phyloP scores from a whole-genome alignment of 2,113 vertebrate genomes.

The Acanthisitta chloris region DNA sequence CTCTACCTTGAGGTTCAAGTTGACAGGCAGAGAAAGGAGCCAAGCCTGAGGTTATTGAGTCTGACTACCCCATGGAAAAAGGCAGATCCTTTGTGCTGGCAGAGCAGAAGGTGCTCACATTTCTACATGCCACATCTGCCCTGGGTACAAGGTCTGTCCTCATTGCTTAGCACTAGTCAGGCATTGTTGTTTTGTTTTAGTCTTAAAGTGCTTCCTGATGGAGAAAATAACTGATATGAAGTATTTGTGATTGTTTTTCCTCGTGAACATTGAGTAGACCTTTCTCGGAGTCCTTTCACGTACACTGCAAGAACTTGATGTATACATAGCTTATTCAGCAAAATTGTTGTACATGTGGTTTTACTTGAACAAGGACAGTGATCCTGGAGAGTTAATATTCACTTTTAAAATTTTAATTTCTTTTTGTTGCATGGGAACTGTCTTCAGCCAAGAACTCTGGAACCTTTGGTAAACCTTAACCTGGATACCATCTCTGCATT shows the following conservation, averaged over 20 bases:
- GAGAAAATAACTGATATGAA: neutral
- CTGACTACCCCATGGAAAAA: fast-evolving
- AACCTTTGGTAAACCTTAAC: neutral
- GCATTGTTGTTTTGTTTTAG: neutral
- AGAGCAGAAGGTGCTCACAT: neutral
- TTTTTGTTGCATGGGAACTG: neutral
- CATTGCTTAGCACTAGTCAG: neutral
- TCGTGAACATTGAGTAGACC: neutral
- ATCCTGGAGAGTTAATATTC: neutral
- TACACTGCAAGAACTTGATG: neutral
- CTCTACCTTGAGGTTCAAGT: neutral
- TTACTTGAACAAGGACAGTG: neutral
- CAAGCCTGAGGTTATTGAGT: neutral
- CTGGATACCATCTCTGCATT: neutral
- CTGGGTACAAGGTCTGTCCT: no score
- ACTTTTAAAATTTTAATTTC: neutral
- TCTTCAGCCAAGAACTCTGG: neutral
- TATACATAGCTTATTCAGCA: neutral
- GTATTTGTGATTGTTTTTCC: neutral
- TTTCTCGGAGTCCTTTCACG: neutral
- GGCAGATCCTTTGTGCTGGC: neutral
- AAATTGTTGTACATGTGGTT: neutral
- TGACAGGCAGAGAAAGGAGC: neutral
- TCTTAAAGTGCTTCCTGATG: neutral
- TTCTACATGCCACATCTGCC: neutral